Conservation (phyloP, 2,113 vertebrate species). For the Leiothrix lutea region DNA sequence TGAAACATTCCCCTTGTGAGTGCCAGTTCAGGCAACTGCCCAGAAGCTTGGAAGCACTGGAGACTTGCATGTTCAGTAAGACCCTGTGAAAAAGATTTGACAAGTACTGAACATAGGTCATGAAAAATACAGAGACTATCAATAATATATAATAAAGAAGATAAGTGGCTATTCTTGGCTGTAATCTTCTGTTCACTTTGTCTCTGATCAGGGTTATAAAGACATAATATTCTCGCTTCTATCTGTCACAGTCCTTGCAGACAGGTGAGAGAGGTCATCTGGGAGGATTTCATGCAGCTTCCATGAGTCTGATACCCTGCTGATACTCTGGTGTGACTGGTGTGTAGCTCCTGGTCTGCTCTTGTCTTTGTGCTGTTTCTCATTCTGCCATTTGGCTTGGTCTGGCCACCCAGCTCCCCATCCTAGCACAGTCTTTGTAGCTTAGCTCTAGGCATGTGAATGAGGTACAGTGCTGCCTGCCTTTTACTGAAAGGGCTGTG, state of each 20-base stretch:
- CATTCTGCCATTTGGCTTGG: background rate
- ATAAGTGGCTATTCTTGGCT: background rate
- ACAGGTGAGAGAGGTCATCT: background rate
- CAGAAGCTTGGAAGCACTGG: background rate
- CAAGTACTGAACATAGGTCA: background rate
- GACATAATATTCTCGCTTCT: background rate
- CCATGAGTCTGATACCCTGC: background rate
- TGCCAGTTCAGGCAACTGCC: background rate
- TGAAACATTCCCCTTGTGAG: rapidly evolving
- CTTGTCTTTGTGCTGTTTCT: background rate
- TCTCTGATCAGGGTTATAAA: background rate
- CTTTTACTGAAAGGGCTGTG: background rate
- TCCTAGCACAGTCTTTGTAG: background rate
- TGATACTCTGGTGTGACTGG: background rate
- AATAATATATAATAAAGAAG: background rate
- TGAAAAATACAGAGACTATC: background rate
- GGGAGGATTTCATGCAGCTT: background rate
- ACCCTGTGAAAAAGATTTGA: background rate
- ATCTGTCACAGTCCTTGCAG: background rate
- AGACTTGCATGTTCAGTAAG: background rate
- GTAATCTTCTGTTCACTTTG: background rate
- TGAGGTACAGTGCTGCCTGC: background rate
- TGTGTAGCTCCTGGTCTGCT: background rate
- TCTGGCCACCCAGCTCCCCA: background rate
- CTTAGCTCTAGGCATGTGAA: background rate